Evolutionary conservation across 2,113 vertebrate species (phyloP), one percentile per base, ranked within the genome.

Genomic region (Gasterosteus aculeatus): DNA sequence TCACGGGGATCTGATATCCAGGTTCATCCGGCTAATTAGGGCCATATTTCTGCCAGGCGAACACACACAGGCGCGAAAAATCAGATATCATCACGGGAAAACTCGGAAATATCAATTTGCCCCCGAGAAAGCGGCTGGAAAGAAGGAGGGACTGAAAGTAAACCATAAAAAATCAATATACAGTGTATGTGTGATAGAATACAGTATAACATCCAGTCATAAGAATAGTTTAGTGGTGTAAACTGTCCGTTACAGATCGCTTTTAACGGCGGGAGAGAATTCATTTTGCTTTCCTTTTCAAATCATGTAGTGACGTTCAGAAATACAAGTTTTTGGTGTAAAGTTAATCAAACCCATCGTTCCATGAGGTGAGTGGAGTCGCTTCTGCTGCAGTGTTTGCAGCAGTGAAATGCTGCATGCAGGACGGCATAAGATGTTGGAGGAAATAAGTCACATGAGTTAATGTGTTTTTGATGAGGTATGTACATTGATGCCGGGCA

Each of bases 1-100:
- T 53, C 38, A 62, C 70, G 26, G 62, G 15, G 63, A 80, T 72
- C 35, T 76, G 49, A 77, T 54, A 59, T 62, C 31, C 44, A 35
- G 44, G 51, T 61, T 71, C 56, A 35, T 72, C 49, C 3, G 29
- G 63, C 58, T 79, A 82, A 85, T 85, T 82, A 82, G 72, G 35
- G 54, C 51, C 14, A 10, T 59, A n/a, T 72, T 67, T 71, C 38
- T 75, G 67, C 65, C 70, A 75, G 63, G 29, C 42, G 14, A 14
- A 41, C 47, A 68, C 65, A 51, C 29, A 33, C 15, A 38, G 5
- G 16, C 44, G 60, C 22, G 35, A 1, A 4, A 38, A 38, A 38
- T 38, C 15, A 72, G 5, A 46, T 7, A 29, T 47, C 56, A 59
- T 59, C 41, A 56, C 12, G 64, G 38, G 39, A 54, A 29, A 7